Conservation (phyloP, 2,888 invertebrate genomes). For the Hirtodrosophila duncani region DNA sequence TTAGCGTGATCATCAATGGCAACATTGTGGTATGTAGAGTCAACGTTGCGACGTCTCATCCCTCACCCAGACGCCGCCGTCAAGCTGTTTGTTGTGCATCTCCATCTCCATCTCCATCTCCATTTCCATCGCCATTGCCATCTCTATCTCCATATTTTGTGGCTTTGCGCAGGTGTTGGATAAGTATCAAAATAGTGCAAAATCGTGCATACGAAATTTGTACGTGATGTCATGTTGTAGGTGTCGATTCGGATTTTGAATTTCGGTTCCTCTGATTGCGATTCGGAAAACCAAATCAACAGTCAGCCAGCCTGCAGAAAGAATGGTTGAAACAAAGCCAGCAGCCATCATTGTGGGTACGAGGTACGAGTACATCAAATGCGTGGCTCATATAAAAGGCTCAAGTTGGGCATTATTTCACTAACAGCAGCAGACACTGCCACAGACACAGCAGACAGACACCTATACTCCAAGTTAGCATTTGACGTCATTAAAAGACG, state of each 20-base stretch:
- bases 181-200: constrained; percentile 77
- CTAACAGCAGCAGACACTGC: constrained; percentile 11
- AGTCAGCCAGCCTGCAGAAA: constrained; percentile 28
- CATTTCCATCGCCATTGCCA: constrained; percentile 24
- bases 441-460: constrained; percentile 10
- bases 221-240: constrained; percentile 77
- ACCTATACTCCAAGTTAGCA: constrained; percentile 29
- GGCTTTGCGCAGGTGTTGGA: constrained; percentile 76
- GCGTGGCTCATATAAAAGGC: constrained; percentile 66
- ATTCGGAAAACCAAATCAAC: constrained; percentile 32
- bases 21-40: constrained; percentile 21
- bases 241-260: constrained; percentile 59
- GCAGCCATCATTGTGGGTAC: constrained; percentile 32
- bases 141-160: constrained; percentile 20
- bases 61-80: constrained; percentile 9
- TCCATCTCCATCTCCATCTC: constrained; percentile 25
- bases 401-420: constrained; percentile 42
- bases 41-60: too few species aligned
- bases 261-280: constrained; percentile 32
- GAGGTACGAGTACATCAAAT: constrained; percentile 52
- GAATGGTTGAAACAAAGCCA: constrained; percentile 56
- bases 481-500: constrained; percentile 74
- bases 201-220: constrained; percentile 76
- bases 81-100: constrained; percentile 42
- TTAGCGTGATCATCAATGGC: constrained; percentile 60